phyloP scores from a whole-genome alignment of 2,113 vertebrate species.

The Aldabrachelys gigantea region DNA sequence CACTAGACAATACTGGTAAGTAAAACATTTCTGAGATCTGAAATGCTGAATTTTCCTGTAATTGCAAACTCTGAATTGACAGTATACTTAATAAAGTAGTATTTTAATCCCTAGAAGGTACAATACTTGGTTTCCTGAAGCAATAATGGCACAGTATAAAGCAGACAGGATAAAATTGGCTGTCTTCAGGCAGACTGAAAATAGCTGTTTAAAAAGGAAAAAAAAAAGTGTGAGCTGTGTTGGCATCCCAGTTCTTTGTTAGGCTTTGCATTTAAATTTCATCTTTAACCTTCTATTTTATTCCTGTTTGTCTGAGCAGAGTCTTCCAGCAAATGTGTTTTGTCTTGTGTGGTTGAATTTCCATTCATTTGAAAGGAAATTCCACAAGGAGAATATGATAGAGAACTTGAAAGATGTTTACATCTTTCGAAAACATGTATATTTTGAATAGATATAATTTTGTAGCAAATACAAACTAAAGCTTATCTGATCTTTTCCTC shows the following conservation, averaged over 20 bases:
- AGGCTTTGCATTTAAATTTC: neutral
- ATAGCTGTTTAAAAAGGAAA: neutral
- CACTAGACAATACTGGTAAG: constrained; percentile 78
- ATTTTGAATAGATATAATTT: neutral
- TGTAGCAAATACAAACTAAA: neutral
- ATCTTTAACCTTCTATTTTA: neutral
- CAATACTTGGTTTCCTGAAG: neutral
- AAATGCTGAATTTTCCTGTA: neutral
- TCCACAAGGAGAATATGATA: neutral
- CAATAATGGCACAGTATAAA: neutral
- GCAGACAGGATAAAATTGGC: neutral
- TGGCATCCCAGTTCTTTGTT: neutral
- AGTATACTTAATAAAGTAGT: rapidly evolving
- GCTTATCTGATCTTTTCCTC: neutral
- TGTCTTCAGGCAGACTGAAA: neutral
- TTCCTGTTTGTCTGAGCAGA: neutral
- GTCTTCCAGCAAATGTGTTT: neutral
- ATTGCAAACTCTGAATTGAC: neutral
- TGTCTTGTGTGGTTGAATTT: neutral
- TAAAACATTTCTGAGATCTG: neutral
- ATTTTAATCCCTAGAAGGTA: neutral
- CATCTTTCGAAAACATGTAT: neutral
- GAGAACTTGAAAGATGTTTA: neutral
- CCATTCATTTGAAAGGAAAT: neutral
- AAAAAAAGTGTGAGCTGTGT: neutral